Evolutionary conservation across 1,140 invertebrate species (phyloP), one percentile per base, ranked within the genome.

Genomic region (Idris sp.): DNA sequence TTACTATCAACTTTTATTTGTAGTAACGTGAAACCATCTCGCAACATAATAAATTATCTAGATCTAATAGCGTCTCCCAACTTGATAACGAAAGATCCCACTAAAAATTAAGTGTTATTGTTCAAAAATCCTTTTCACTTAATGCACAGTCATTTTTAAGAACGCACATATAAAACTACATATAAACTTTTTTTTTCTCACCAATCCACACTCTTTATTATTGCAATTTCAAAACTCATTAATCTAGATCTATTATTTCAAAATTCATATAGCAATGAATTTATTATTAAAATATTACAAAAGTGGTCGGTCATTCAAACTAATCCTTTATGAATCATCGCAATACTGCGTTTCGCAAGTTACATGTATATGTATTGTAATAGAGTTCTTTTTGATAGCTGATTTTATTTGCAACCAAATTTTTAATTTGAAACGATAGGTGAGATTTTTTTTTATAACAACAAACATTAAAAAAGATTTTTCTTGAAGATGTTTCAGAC

Each of bases 251-350:
- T 2, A 22, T 22, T 22, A 22, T 22, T 22, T 22, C 19, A 22
- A 22, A 22, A 6, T 22, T 22, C 19, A 22, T 22, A 22, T 22
- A n/a, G n/a, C 19, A 22, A 22, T n/a, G 8, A 33, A 8, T 11
- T 11, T n/a, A n/a, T 33, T 10, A 31, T 33, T 53, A 43, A 41
- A 7, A 19, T 8, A 6, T 44, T 16, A 41, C 30, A 35, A 44
- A 44, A 58, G 13, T 44, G 26, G 16, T 26, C 14, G 28, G 53
- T 58, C 53, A 44, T 59, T 30, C 19, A 28, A 28, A 36, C 31
- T 59, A 59, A 41, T 43, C 41, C 41, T 13, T 31, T 4, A 13
- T 59, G 41, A 59, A 46, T 59, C 54, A 59, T 59, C 31, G 11
- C 14, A 33, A 28, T 53, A 14, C 9, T 13, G 1, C 4, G n/a